phyloP scores from a whole-genome alignment of 2,113 vertebrate genomes.

The Sigmodon hispidus region DNA sequence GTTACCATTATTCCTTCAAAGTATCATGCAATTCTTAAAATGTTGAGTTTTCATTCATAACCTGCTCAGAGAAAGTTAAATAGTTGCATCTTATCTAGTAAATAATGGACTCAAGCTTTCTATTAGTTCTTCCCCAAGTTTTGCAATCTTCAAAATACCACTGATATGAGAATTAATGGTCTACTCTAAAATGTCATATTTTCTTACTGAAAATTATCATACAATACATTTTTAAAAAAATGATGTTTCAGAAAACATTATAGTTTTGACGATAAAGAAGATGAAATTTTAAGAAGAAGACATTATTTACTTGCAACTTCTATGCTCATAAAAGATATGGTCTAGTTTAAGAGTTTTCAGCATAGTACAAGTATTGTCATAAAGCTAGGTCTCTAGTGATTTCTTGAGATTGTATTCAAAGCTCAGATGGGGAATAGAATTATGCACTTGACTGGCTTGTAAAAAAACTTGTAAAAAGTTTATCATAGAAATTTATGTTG shows the following conservation, averaged over 20 bases:
- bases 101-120: slow-evolving; percentile 42
- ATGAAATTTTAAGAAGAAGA: slow-evolving; percentile 56
- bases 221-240: slow-evolving; percentile 53
- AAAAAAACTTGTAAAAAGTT: slow-evolving; percentile 47
- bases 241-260: slow-evolving; percentile 53
- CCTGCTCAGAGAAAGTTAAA: slow-evolving; percentile 74
- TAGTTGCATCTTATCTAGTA: slow-evolving; percentile 50
- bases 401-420: slow-evolving; percentile 36
- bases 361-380: neutral
- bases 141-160: slow-evolving; percentile 63
- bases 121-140: slow-evolving; percentile 65
- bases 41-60: slow-evolving; percentile 50
- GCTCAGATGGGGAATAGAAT: neutral
- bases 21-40: slow-evolving; percentile 59
- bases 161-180: slow-evolving; percentile 51
- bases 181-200: slow-evolving; percentile 63
- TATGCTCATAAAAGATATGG: slow-evolving; percentile 36
- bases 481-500: slow-evolving; percentile 4
- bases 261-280: slow-evolving; percentile 57
- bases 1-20: slow-evolving; percentile 64
- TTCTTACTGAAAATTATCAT: slow-evolving; percentile 65
- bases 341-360: slow-evolving; percentile 16
- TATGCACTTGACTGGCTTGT: neutral
- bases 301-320: slow-evolving; percentile 15
- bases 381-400: neutral